Evolutionary conservation across 1,140 invertebrate genomes (phyloP), one percentile per base, ranked within the genome.

Genomic region (Thalassaphorura encarpata): DNA sequence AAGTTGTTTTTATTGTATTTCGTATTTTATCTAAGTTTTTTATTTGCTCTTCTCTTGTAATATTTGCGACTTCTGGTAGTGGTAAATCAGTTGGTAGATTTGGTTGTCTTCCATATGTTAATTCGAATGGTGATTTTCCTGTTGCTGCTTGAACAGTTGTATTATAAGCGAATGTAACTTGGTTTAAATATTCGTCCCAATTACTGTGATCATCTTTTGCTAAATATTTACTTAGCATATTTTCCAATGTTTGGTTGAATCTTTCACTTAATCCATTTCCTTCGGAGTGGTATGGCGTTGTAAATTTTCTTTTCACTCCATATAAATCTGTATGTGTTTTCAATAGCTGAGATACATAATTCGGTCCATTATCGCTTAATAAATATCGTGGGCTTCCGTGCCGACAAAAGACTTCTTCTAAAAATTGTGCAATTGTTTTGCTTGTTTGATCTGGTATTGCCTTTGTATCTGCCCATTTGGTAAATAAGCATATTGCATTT

Each of bases 161-260:
- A n/a, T 54, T 54, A 24, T 46, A 54, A 0, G 52, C 52, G 18
- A 54, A 54, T 24, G 42, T 45, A 1, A 43, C 3, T 6, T 33
- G 1, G 19, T 5, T 6, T 19, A 42, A 19, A 5, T 19, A 19
- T 19, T 42, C 41, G 21, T 54, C 52, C 52, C 52, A 52, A 41
- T 52, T 21, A 5, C 3, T 46, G 40, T 29, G 24, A 6, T 46
- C 27, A 3, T 42, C 24, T 27, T 54, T 43, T 2, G 45, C 28
- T 15, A 45, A 54, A 31, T 54, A 24, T 26, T 42, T 42, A 6
- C 40, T 16, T 28, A 45, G 39, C 28, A 48, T 54, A 26, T 41
- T 21, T 27, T 43, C 29, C n/a, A 46, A 5, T 3, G 41, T 45
- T 13, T 27, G n/a, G 41, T 54, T 39, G 5, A 42, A 41, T 26